These are phyloP conservation scores for Lithophane semibrunnea DNA, from an alignment of 2,888 invertebrate species.

Conservation along the genomic window DNA sequence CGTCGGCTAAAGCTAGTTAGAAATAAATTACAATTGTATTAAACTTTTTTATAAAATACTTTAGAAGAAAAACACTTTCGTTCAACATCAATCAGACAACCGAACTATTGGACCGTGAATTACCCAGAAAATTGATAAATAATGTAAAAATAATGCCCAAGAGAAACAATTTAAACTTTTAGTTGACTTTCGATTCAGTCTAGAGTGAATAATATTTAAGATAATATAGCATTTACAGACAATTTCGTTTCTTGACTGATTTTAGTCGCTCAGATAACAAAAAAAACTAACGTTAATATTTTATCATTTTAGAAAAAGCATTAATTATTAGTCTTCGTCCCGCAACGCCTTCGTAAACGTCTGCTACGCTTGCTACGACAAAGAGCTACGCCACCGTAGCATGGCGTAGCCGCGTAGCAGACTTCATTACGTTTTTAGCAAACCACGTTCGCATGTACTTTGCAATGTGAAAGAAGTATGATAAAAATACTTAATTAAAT, in stretches of 20 bases:
- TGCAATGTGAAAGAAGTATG: background rate
- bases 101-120: conserved; percentile 13
- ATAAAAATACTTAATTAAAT: background rate
- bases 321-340: background rate
- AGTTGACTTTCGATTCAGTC: conserved; percentile 15
- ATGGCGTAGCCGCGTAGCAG: conserved; percentile 3
- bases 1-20: too few relatives aligned
- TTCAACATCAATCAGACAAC: conserved; percentile 20
- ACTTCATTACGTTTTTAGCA: background rate
- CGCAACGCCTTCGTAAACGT: background rate
- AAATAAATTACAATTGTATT: background rate
- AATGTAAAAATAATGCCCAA: conserved; percentile 47
- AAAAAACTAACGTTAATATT: background rate
- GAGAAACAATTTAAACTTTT: conserved; percentile 25
- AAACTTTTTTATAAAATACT: background rate
- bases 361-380: background rate
- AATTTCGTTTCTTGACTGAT: background rate
- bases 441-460: background rate
- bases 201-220: conserved; percentile 21
- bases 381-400: conserved; percentile 10
- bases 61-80: conserved; percentile 8
- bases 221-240: conserved; percentile 21
- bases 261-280: background rate
- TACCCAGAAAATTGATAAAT: conserved; percentile 47
- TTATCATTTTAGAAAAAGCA: background rate